Evolutionary conservation across 2,888 invertebrate species (phyloP), one percentile per base, ranked within the genome.

Genomic region (Celastrina argiolus): DNA sequence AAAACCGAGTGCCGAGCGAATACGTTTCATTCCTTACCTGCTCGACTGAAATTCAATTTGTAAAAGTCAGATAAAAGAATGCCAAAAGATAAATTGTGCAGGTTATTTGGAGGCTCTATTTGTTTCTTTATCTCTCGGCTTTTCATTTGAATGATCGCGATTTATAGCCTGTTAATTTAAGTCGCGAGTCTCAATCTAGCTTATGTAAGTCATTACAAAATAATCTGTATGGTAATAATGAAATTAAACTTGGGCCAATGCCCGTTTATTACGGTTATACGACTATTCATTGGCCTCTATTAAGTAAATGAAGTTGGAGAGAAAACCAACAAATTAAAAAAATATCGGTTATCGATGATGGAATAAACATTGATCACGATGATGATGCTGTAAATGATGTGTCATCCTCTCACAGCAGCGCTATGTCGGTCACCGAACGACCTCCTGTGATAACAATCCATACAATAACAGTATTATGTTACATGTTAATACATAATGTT

Each of bases 361-460:
- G 8, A 36, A 36, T 22, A 45, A 51, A 22, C 12, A 26, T 51
- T 12, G 22, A 51, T 18, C 22, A 22, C 2, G 51, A 51, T 51
- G 18, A 26, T 51, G 51, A 51, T 51, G 26, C 12, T 26, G 22
- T 18, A 51, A 26, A 2, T 51, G 22, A 51, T 51, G 51, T 51
- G 51, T 51, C 51, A 51, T 51, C 22, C 51, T 45, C 22, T 16
- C 51, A 22, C 51, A 51, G 10, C 51, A 14, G 51, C 10, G 36
- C 22, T 51, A 51, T 51, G 51, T 51, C 51, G 51, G 51, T 51
- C 51, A 51, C 51, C 51, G 22, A 51, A 51, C 51, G 51, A 22
- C 51, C 51, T 26, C 51, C 14, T 51, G 26, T 51, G 51, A 51
- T 51, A 51, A 26, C 51, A 26, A 51, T 16, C 14, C 22, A 4